Percentiles rank a stretch among this genome's conserved stretches.
These are phyloP conservation scores for Talpa occidentalis DNA, from an alignment of 2,113 vertebrate species.

Conservation along the genomic window DNA sequence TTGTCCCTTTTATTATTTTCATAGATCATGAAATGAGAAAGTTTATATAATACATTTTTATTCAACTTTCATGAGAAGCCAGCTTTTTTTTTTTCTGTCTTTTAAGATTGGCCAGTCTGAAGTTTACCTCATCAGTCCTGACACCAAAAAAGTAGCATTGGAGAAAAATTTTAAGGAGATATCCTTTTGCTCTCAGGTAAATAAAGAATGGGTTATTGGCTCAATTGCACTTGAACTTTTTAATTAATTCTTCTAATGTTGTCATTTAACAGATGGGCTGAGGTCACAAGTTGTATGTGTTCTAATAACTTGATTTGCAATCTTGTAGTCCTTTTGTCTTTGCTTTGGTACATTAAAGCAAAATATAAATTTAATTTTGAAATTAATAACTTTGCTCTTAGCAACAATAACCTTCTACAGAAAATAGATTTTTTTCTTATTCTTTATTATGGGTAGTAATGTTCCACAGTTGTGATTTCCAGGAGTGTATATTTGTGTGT, in stretches of 20 bases:
- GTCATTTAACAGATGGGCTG: neutral
- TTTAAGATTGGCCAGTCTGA: conserved; percentile 96
- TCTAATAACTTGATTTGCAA: neutral
- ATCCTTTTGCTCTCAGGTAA: conserved; percentile 99
- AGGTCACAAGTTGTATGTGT: neutral
- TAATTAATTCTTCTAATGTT: neutral
- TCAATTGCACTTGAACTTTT: conserved; percentile 7
- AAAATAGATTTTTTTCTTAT: neutral
- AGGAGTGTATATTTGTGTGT: neutral
- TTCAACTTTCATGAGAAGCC: conserved; percentile 30
- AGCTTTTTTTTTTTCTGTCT: conserved; percentile 47
- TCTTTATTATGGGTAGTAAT: neutral
- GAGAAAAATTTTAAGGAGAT: conserved; percentile 99
- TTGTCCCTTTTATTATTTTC: neutral
- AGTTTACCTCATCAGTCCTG: conserved; percentile 98
- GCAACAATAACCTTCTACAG: neutral
- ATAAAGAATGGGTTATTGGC: neutral
- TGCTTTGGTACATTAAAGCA: neutral
- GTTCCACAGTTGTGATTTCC: neutral
- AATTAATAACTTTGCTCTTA: conserved; percentile 31
- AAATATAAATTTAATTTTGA: neutral
- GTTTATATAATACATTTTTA: neutral
- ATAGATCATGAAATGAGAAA: neutral
- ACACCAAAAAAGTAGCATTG: conserved; percentile 97
- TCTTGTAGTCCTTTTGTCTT: neutral